Evolutionary conservation across 2,113 vertebrate species (phyloP).

Genomic region (Nipponia nippon): DNA sequence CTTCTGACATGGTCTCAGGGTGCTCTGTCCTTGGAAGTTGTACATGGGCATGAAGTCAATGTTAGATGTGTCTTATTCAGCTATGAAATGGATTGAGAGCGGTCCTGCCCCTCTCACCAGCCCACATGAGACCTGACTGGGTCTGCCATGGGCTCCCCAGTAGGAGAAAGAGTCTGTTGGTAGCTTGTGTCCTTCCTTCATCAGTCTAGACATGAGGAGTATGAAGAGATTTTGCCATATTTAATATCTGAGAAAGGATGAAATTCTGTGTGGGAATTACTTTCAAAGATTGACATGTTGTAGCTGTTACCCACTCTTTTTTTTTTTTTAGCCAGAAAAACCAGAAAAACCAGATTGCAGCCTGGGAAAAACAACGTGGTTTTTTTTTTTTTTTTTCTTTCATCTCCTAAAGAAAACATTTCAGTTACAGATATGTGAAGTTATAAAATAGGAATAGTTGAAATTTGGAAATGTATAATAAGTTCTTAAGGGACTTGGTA

Average conservation of each 20-base stretch:
- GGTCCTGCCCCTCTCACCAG: neutral
- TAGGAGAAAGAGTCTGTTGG: neutral
- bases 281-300: conserved; percentile 42
- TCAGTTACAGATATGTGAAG: conserved; percentile 18
- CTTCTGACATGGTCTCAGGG: neutral
- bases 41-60: accelerated
- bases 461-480: conserved; percentile 19
- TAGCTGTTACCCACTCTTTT: conserved; percentile 11
- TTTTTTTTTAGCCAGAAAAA: neutral
- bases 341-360: conserved; percentile 22
- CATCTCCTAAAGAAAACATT: conserved; percentile 44
- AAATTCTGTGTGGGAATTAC: conserved; percentile 23
- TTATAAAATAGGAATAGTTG: conserved; percentile 20
- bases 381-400: neutral
- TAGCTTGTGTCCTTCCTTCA: neutral
- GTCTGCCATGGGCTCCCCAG: neutral
- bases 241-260: neutral
- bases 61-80: neutral
- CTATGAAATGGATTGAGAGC: neutral
- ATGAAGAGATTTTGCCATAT: neutral
- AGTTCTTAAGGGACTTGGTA: conserved; percentile 37
- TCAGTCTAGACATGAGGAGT: neutral
- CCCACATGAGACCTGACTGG: neutral
- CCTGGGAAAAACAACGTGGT: neutral
- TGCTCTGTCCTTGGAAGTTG: neutral